Evolutionary conservation across 2,113 vertebrate genomes (phyloP).

Genomic region (Leptocoma aspasia): DNA sequence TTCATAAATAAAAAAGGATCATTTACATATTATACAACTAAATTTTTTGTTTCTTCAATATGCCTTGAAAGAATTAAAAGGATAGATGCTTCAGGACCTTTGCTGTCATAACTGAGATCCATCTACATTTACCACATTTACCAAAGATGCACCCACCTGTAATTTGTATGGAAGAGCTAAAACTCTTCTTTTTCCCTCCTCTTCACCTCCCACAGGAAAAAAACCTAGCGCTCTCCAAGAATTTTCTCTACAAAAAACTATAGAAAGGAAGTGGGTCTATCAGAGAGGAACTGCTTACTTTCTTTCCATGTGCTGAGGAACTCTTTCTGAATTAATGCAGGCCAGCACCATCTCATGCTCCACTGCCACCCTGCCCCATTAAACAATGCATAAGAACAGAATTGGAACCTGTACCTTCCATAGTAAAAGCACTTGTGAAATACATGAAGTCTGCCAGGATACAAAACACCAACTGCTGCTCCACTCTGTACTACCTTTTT

Average conservation of each 20-base stretch:
- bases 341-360: background rate
- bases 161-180: background rate
- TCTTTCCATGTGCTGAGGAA: background rate
- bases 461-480: constrained; percentile 19
- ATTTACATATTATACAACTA: constrained; percentile 34
- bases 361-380: fast-evolving
- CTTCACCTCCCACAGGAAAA: background rate
- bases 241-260: background rate
- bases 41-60: background rate
- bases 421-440: constrained; percentile 13
- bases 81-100: constrained; percentile 14
- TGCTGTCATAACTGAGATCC: constrained; percentile 9
- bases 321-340: background rate
- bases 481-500: constrained; percentile 2
- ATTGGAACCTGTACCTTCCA: background rate
- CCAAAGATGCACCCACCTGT: background rate
- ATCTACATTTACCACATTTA: constrained; percentile 27
- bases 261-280: background rate
- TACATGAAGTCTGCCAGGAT: background rate
- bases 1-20: constrained; percentile 1
- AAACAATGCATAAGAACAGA: background rate
- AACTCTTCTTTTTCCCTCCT: background rate
- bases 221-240: background rate
- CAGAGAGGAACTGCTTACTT: background rate
- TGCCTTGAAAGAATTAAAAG: constrained; percentile 1